Conservation (phyloP, 1,140 invertebrate species). For the Riptortus pedestris region DNA sequence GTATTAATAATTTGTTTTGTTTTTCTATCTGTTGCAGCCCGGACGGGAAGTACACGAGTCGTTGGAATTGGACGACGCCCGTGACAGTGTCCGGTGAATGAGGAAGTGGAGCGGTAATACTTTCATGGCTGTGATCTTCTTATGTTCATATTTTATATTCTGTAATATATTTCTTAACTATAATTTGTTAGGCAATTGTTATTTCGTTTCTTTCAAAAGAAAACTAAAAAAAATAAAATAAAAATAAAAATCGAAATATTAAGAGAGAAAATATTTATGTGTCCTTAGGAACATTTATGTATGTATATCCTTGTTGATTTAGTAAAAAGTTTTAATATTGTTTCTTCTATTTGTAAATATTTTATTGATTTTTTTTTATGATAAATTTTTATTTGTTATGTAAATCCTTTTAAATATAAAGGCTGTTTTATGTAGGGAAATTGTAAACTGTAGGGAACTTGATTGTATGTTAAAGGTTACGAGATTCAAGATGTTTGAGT, state of each 20-base stretch:
- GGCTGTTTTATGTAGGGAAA: no score
- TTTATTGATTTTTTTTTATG: background rate
- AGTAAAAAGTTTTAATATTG: constrained; percentile 7
- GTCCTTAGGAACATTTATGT: background rate
- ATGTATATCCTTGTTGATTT: background rate
- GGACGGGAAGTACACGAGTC: constrained; percentile 7
- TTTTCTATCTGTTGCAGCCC: background rate
- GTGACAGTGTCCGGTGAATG: background rate
- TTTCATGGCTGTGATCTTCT: background rate
- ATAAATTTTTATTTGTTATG: background rate
- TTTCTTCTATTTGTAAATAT: background rate
- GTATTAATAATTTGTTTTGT: background rate
- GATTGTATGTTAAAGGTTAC: no score
- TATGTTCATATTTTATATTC: background rate
- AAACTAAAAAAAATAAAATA: background rate
- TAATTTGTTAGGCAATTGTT: background rate
- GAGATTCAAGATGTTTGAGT: no score
- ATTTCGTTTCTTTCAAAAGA: background rate
- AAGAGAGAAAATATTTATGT: no score
- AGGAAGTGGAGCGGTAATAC: background rate
- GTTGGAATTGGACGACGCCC: constrained; percentile 3
- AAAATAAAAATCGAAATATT: background rate
- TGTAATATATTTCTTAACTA: background rate
- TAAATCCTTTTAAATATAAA: background rate
- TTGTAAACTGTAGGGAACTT: no score